These are phyloP conservation scores for Cheiracanthium punctorium DNA, from an alignment of 2,888 invertebrate species.

Conservation along the genomic window DNA sequence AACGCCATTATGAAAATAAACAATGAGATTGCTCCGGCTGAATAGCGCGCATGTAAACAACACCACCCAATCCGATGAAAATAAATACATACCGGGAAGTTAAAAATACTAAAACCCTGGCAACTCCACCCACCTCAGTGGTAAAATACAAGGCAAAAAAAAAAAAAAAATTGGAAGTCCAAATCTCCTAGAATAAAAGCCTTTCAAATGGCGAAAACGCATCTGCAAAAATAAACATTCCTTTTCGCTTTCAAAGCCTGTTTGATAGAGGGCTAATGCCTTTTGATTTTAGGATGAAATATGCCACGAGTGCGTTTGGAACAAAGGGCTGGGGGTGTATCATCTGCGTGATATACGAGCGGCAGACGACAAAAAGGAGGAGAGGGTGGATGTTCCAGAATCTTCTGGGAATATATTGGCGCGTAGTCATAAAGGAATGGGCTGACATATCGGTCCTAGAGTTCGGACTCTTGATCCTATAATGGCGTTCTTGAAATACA, in stretches of 20 bases:
- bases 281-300: conserved; percentile 67
- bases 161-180: conserved; percentile 20
- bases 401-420: conserved; percentile 67
- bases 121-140: neutral
- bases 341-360: conserved; percentile 63
- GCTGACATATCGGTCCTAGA: conserved; percentile 63
- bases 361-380: conserved; percentile 56
- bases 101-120: neutral
- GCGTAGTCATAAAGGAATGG: conserved; percentile 64
- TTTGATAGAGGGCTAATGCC: conserved; percentile 68
- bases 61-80: neutral
- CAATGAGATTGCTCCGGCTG: neutral
- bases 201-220: conserved; percentile 49
- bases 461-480: conserved; percentile 67
- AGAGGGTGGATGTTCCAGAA: conserved; percentile 23
- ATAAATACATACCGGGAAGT: conserved; percentile 9
- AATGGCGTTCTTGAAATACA: conserved; percentile 69
- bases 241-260: conserved; percentile 48
- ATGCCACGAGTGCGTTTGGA: conserved; percentile 44
- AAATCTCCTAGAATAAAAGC: conserved; percentile 52
- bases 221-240: conserved; percentile 66
- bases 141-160: neutral
- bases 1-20: conserved; percentile 1
- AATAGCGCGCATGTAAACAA: neutral
- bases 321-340: conserved; percentile 63